These are phyloP conservation scores for Tympanuchus pallidicinctus DNA, from an alignment of 2,113 vertebrate genomes.

Conservation along the genomic window DNA sequence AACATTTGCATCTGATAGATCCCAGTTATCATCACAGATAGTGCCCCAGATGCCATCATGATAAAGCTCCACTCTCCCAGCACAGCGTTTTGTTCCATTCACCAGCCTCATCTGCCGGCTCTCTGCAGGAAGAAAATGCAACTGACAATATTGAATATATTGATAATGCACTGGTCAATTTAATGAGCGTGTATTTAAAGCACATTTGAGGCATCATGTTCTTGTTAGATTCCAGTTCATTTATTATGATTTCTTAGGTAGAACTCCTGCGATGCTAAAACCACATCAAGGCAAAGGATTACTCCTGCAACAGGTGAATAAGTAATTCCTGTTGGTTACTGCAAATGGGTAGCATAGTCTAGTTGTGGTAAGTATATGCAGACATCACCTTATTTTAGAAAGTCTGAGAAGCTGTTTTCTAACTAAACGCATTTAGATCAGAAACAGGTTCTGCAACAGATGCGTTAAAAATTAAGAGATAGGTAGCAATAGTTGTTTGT, in stretches of 20 bases:
- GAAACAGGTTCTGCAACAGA: not conserved
- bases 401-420: not conserved
- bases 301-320: not conserved
- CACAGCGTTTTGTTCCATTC: slow-evolving; percentile 67
- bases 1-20: slow-evolving; percentile 69
- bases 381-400: not conserved
- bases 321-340: not conserved
- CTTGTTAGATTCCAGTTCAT: not conserved
- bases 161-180: not conserved
- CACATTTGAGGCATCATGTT: not conserved
- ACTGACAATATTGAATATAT: not conserved
- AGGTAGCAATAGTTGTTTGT: not conserved
- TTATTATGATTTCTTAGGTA: not conserved
- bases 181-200: not conserved
- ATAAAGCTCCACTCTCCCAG: slow-evolving; percentile 77
- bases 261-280: not conserved
- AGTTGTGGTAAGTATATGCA: not conserved
- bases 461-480: not conserved
- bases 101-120: slow-evolving; percentile 68
- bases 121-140: slow-evolving; percentile 42
- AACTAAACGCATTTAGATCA: not conserved
- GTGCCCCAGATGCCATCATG: slow-evolving; percentile 76
- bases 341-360: not conserved
- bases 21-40: slow-evolving; percentile 79
- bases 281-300: not conserved